A percentile compares a stretch with the other conserved stretches of the same genome.
phyloP scores from a whole-genome alignment of 1,140 invertebrate genomes.

The Fopius arisanus region DNA sequence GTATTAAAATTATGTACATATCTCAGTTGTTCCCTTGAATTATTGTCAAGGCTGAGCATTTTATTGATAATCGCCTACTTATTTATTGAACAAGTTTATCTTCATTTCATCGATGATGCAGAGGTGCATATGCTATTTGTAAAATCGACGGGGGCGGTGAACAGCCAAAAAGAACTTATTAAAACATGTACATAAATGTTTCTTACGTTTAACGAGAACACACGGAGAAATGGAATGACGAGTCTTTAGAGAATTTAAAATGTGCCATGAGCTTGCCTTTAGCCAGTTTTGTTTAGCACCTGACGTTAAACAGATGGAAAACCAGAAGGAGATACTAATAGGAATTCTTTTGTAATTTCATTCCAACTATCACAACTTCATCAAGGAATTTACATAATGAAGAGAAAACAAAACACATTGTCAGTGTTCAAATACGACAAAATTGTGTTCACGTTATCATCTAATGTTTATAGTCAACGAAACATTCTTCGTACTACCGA shows the following conservation, averaged over 20 bases:
- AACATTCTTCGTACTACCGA: conserved; percentile 14
- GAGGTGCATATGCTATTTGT: background rate
- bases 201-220: background rate
- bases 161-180: background rate
- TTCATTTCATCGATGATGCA: conserved; percentile 2
- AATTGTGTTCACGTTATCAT: conserved; percentile 6
- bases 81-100: conserved; percentile 9
- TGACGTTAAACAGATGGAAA: background rate
- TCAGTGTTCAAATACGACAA: conserved; percentile 14
- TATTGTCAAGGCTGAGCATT: conserved; percentile 11
- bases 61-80: conserved; percentile 18
- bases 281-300: background rate
- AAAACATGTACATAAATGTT: background rate
- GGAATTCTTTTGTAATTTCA: background rate
- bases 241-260: background rate
- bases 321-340: background rate
- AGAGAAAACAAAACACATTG: background rate
- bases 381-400: background rate
- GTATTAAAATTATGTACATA: conserved; percentile 34
- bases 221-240: background rate
- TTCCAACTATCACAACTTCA: background rate
- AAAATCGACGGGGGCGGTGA: background rate
- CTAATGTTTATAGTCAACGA: conserved; percentile 6
- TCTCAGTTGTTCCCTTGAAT: conserved; percentile 18
- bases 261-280: conserved; percentile 31